These are phyloP conservation scores for Ptychochromis oligacanthus DNA, from an alignment of 2,113 vertebrate species.

Conservation along the genomic window DNA sequence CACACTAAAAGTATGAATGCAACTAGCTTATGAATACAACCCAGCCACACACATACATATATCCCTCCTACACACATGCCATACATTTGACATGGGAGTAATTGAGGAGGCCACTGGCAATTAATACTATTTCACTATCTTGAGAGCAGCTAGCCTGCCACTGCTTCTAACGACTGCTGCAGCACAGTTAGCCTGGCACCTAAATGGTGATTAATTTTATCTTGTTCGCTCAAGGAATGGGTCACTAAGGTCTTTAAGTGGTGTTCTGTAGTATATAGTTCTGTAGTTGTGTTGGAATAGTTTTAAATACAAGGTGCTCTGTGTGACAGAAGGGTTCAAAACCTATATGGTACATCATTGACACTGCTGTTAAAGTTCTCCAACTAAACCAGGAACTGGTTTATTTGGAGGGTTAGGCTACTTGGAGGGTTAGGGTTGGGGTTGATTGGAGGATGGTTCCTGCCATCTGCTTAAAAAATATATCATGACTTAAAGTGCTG, in stretches of 20 bases:
- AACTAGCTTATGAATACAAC: neutral
- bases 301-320: conserved; percentile 1
- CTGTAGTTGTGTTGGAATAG: neutral
- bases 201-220: conserved; percentile 30
- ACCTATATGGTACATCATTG: neutral
- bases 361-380: neutral
- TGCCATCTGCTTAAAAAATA: too few relatives aligned
- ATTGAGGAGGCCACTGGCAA: conserved; percentile 41
- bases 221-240: conserved; percentile 14
- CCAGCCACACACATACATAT: neutral
- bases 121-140: conserved; percentile 43
- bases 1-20: conserved; percentile 1
- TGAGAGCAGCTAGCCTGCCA: conserved; percentile 30
- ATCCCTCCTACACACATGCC: neutral
- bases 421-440: too few relatives aligned
- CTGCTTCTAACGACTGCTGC: conserved; percentile 5
- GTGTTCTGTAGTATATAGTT: neutral
- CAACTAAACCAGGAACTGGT: too few relatives aligned
- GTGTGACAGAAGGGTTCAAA: neutral
- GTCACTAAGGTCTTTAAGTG: conserved; percentile 1
- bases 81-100: conserved; percentile 35
- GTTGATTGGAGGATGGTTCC: neutral
- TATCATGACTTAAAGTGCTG: too few relatives aligned
- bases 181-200: conserved; percentile 20
- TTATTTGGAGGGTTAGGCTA: neutral